Conservation (phyloP, 2,797 vertebrate genomes). For the Cryptoblepharus egeriae region DNA sequence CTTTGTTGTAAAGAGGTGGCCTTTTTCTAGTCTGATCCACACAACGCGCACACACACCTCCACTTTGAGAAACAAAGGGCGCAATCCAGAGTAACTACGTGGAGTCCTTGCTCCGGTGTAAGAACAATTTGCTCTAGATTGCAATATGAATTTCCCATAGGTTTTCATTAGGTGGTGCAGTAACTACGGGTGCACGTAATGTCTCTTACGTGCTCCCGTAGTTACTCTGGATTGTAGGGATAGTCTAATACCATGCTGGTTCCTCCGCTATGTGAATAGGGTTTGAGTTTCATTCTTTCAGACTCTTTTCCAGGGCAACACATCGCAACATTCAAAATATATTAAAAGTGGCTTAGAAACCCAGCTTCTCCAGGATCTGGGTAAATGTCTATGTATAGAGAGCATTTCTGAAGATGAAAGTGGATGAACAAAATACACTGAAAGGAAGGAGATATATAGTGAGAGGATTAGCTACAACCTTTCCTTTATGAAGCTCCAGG, state of each 20-base stretch:
- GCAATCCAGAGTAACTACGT: too few relatives aligned
- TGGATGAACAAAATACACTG: conserved; percentile 71
- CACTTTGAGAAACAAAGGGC: too few relatives aligned
- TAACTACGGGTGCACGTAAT: too few relatives aligned
- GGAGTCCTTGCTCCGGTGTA: too few relatives aligned
- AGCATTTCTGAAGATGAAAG: conserved; percentile 72
- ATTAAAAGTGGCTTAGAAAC: conserved; percentile 73
- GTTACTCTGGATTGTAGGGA: too few relatives aligned
- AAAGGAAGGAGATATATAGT: conserved; percentile 68
- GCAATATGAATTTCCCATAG: too few relatives aligned
- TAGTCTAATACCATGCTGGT: not conserved
- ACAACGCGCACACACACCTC: too few relatives aligned
- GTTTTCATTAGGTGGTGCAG: too few relatives aligned
- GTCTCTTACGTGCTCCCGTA: too few relatives aligned
- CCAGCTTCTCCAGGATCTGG: conserved; percentile 63
- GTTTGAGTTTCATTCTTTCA: conserved; percentile 2
- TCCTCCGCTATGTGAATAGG: conserved; percentile 38
- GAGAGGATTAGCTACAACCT: conserved; percentile 74
- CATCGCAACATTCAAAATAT: conserved; percentile 62
- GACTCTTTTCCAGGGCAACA: conserved; percentile 40
- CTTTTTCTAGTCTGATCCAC: not conserved
- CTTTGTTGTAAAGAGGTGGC: too few relatives aligned
- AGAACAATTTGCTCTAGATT: too few relatives aligned
- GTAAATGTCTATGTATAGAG: conserved; percentile 72
- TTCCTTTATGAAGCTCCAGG: conserved; percentile 69